Percentiles rank a stretch among this genome's conserved stretches.
Conservation (phyloP, 2,113 vertebrate species). For the Tringa solitaria region DNA sequence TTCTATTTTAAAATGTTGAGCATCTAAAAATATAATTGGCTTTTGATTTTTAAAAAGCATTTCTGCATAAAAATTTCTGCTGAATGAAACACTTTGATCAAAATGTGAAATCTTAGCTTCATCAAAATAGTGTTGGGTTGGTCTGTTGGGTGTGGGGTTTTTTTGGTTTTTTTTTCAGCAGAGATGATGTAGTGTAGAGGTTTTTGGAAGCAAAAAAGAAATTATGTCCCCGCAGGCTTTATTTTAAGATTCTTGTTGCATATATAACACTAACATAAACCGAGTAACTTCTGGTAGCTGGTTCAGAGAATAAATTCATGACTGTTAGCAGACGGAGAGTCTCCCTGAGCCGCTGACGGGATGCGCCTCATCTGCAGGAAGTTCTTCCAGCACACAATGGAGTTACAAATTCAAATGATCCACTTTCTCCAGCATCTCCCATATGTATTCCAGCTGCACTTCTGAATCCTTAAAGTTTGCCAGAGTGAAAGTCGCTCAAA, state of each 20-base stretch:
- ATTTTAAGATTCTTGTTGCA: constrained; percentile 25
- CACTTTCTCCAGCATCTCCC: constrained; percentile 39
- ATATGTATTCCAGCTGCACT: constrained; percentile 59
- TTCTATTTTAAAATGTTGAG: not conserved
- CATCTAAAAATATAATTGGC: not conserved
- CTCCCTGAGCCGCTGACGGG: not conserved
- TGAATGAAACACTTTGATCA: not conserved
- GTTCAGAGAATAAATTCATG: constrained; percentile 7
- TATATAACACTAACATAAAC: constrained; percentile 5
- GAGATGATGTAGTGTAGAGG: not conserved
- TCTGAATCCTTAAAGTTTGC: constrained; percentile 38
- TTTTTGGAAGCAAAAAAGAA: not conserved
- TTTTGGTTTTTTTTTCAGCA: not conserved
- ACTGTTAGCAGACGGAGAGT: not conserved
- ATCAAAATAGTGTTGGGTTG: not conserved
- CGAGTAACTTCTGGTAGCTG: constrained; percentile 24
- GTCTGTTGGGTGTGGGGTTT: not conserved
- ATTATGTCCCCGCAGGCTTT: not conserved
- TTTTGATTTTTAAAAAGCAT: not conserved
- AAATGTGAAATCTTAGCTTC: not conserved
- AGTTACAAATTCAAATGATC: constrained; percentile 53
- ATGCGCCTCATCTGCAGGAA: constrained; percentile 51
- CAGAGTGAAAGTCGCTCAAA: constrained; percentile 25
- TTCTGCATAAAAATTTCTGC: not conserved
- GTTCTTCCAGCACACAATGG: constrained; percentile 31